Evolutionary conservation across 2,113 vertebrate species (phyloP), one percentile per base, ranked within the genome.

Genomic region (Lophotis ruficrista): DNA sequence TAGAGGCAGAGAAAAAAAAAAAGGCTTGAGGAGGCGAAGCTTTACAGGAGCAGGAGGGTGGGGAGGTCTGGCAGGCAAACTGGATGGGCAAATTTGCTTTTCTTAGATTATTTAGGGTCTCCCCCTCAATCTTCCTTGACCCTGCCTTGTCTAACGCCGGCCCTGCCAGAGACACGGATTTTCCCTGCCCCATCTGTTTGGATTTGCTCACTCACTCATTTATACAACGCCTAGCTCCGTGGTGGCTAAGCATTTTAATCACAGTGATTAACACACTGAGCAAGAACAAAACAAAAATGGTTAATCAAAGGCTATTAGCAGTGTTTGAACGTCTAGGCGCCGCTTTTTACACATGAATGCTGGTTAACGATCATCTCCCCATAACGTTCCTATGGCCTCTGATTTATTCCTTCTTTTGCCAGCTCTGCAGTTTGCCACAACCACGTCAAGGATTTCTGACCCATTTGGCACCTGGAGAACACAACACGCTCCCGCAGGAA

Each of bases 241-340:
- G 88, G 95, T 95, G 81, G 97, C 95, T 96, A 96, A 96, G 93
- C 96, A 88, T 96, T 97, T 97, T 97, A 97, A 96, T 97, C 96
- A 96, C 96, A 96, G 95, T 95, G 97, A 97, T 97, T 97, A 97
- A 97, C 95, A 94, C 88, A 89, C 94, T 87, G 91, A 96, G 90
- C 89, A 96, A 96, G 96, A 96, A 96, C 89, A 95, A 97, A 97
- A 94, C 95, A 92, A 95, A 96, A 97, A 91, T 94, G 93, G 97
- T 95, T 97, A 97, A 97, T 97, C 96, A 95, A 95, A 93, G 88
- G 95, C 95, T 95, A 94, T 97, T 97, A 96, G 95, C 92, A 54
- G 83, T 4, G 81, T 91, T 94, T 90, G 92, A 93, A 70, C 68
- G 87, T 95, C 95, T 94, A 84, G 90, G 70, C 47, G 14, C 87